Evolutionary conservation across 2,113 vertebrate species (phyloP), one percentile per base, ranked within the genome.

Genomic region (Strigops habroptila): DNA sequence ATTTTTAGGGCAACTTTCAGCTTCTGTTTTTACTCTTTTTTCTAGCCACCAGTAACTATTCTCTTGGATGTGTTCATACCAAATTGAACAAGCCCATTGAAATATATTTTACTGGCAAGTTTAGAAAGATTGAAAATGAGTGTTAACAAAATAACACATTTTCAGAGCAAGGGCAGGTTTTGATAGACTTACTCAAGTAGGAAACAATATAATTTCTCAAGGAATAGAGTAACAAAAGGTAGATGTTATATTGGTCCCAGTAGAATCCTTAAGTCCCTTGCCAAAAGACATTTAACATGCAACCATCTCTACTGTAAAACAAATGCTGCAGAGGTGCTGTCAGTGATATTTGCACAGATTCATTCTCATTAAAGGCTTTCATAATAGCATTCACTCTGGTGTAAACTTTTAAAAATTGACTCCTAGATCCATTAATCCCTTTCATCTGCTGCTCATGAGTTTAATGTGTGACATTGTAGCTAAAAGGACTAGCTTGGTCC

Each of bases 391-490:
- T 93, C 68, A 51, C 35, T 75, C 55, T 86, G 90, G 57, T 93
- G 73, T 93, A 96, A 96, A 96, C 90, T 93, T 94, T 80, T 48
- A 68, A 91, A 95, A 96, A 93, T 84, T 93, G 88, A 95, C 82
- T 95, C 33, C 73, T 71, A 73, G 30, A 91, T 90, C 76, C 73
- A 93, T 88, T 91, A 93, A 94, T 91, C 85, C 79, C 57, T 57
- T 83, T 95, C 71, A 77, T 78, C 33, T 68, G 23, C 71, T 88
- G 46, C 46, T 86, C 46, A 35, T 59, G 75, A 83, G 19, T 27
- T 81, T 67, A 77, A 85, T 48, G 23, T 90, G 46, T 92, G 82
- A 88, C 79, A 65, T 6, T 70, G 81, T 37, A 73, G n/a, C 75
- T 94, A 75, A 96, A 96, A 78, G 39, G 31, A 82, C 67, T 80